Percentiles rank a stretch among this genome's conserved stretches.
phyloP scores from a whole-genome alignment of 2,888 invertebrate species.

The Harpalus rufipes region DNA sequence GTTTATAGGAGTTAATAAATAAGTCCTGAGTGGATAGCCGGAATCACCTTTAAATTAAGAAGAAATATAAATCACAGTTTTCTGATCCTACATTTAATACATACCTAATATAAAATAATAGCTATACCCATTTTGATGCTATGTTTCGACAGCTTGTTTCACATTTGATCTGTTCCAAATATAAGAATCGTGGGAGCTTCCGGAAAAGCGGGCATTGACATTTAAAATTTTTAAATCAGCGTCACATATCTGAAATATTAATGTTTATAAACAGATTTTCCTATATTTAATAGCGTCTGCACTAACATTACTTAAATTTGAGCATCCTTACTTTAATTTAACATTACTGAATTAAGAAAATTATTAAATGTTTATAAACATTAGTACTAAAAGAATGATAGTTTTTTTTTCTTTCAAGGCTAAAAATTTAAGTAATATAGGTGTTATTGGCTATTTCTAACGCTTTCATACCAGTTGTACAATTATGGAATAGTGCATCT shows the following conservation, averaged over 20 bases:
- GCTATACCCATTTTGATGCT: not conserved
- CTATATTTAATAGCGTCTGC: not conserved
- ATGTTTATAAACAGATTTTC: slow-evolving; percentile 1
- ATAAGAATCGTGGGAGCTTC: slow-evolving; percentile 70
- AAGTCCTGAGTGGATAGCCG: slow-evolving; percentile 68
- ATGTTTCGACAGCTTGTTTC: slow-evolving; percentile 19
- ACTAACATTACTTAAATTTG: not conserved
- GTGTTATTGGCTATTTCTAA: no score
- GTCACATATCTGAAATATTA: slow-evolving; percentile 70
- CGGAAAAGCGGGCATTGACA: slow-evolving; percentile 71
- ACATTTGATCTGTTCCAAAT: slow-evolving; percentile 70
- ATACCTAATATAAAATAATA: no score
- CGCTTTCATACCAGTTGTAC: slow-evolving; percentile 60
- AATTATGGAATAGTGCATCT: slow-evolving; percentile 67
- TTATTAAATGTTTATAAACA: no score
- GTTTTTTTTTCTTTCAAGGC: no score
- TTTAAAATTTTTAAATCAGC: slow-evolving; percentile 69
- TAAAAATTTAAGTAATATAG: no score
- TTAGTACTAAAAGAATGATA: no score
- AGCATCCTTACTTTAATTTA: not conserved
- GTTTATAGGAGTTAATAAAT: slow-evolving; percentile 63
- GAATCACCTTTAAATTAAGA: slow-evolving; percentile 64
- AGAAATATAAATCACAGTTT: no score
- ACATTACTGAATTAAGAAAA: no score
- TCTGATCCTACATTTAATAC: not conserved